These are phyloP conservation scores for Hylaea fasciaria DNA, from an alignment of 2,888 invertebrate species.

Conservation along the genomic window DNA sequence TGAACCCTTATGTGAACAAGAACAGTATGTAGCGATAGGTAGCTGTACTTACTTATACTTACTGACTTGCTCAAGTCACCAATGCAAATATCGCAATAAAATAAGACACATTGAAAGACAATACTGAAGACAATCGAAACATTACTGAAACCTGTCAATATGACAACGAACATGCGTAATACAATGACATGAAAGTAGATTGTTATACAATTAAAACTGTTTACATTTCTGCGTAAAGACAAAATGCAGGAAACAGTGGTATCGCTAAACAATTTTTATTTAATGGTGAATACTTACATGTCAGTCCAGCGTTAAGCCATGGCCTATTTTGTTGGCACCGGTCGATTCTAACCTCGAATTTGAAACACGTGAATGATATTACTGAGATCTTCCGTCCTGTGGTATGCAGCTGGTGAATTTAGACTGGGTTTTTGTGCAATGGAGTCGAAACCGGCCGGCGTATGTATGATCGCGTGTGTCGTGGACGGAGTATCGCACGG, in stretches of 20 bases:
- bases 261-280: not conserved
- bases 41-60: no score
- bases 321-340: conserved; percentile 45
- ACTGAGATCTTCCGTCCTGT: conserved; percentile 2
- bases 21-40: not conserved
- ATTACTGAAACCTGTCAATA: conserved; percentile 21
- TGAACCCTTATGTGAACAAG: no score
- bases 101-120: conserved; percentile 38
- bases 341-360: conserved; percentile 51
- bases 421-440: conserved; percentile 35
- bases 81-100: conserved; percentile 20
- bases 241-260: not conserved
- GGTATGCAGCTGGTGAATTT: conserved; percentile 14
- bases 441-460: conserved; percentile 62
- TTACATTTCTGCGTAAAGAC: no score
- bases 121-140: conserved; percentile 38
- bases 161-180: conserved; percentile 10
- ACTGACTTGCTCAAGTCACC: conserved; percentile 17
- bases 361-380: conserved; percentile 43
- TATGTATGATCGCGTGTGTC: conserved; percentile 53
- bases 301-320: conserved; percentile 47
- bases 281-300: conserved; percentile 46
- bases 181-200: conserved; percentile 4
- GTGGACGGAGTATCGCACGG: conserved; percentile 50
- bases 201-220: no score